These are phyloP conservation scores for Caenorhabditis uteleia DNA, from an alignment of 2,888 invertebrate species.

Conservation along the genomic window DNA sequence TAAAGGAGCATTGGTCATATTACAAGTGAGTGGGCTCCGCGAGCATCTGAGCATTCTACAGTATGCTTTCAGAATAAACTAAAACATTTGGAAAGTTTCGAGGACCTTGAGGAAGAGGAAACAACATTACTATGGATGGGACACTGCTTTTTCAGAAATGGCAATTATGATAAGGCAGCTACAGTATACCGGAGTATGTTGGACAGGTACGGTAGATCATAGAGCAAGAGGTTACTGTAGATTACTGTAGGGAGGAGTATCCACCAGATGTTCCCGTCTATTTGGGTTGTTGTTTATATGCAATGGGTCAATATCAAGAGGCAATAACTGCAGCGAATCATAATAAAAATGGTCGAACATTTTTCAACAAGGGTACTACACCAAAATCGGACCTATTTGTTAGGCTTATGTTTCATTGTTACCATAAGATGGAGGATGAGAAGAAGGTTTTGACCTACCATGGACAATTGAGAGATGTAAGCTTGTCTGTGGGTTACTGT, in stretches of 20 bases:
- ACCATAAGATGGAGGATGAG: slow-evolving; percentile 90
- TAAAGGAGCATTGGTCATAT: slow-evolving; percentile 90
- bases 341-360: not conserved
- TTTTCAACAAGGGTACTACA: too few relatives aligned
- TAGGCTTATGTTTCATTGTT: slow-evolving; percentile 86
- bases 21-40: too few relatives aligned
- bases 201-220: slow-evolving; percentile 72
- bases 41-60: too few relatives aligned
- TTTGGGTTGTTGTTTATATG: slow-evolving; percentile 92
- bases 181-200: slow-evolving; percentile 74
- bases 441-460: slow-evolving; percentile 83
- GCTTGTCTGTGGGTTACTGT: too few relatives aligned
- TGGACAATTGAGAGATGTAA: slow-evolving; percentile 80
- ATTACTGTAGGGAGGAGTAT: slow-evolving; percentile 8
- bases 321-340: slow-evolving; percentile 75
- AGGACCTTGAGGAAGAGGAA: too few relatives aligned
- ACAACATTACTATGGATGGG: slow-evolving; percentile 83
- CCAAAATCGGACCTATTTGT: slow-evolving; percentile 78
- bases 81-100: too few relatives aligned
- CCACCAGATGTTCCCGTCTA: slow-evolving; percentile 78
- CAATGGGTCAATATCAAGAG: slow-evolving; percentile 84
- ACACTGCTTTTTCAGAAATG: slow-evolving; percentile 92
- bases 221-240: too few relatives aligned
- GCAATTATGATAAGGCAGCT: slow-evolving; percentile 85
- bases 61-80: too few relatives aligned